These are phyloP conservation scores for Cygnus olor DNA, from an alignment of 2,797 vertebrate genomes.

Conservation along the genomic window DNA sequence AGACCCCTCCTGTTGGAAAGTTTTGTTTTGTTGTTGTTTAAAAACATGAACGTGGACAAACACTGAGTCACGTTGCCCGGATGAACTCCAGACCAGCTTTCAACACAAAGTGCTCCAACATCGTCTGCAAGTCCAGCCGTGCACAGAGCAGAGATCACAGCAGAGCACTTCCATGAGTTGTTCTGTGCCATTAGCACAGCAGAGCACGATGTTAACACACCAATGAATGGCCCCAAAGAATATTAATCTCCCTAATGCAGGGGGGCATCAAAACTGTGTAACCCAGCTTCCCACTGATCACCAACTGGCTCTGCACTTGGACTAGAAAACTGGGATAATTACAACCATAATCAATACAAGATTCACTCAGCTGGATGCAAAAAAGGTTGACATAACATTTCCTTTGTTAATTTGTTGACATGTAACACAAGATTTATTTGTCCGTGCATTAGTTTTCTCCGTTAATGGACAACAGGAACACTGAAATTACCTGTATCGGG, in stretches of 20 bases:
- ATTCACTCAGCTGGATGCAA: neutral
- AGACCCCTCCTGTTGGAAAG: neutral
- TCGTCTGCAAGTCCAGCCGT: neutral
- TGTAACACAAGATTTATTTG: neutral
- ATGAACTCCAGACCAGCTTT: neutral
- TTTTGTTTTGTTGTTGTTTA: neutral
- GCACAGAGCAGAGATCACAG: neutral
- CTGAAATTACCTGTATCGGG: neutral
- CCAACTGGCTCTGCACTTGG: neutral
- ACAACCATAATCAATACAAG: slow-evolving; percentile 9
- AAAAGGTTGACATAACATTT: neutral
- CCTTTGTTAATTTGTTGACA: neutral
- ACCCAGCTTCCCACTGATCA: neutral
- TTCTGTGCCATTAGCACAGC: neutral
- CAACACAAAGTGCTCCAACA: neutral
- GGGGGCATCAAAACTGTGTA: neutral
- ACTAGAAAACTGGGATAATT: neutral
- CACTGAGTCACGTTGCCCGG: neutral
- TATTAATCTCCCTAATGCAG: neutral
- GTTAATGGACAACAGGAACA: neutral
- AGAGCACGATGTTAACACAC: neutral
- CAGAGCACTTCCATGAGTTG: neutral
- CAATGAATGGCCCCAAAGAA: neutral
- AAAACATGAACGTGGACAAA: neutral
- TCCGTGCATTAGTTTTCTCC: neutral